A percentile compares a stretch with the other conserved stretches of the same genome.
phyloP scores from a whole-genome alignment of 2,113 vertebrate species.

The Glaucomys volans region DNA sequence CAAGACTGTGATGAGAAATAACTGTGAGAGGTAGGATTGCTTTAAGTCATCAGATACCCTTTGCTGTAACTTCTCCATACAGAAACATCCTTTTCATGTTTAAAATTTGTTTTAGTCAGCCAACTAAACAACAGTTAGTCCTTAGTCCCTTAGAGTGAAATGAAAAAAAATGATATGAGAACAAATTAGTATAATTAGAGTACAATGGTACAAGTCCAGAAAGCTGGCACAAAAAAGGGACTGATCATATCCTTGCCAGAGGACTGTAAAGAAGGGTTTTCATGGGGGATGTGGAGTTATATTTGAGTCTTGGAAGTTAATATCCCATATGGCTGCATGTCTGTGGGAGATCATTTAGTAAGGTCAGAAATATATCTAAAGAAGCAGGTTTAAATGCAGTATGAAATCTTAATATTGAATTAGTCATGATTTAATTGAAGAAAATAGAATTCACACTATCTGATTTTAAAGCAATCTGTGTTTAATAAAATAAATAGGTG shows the following conservation, averaged over 20 bases:
- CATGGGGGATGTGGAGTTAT: not conserved
- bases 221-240: not conserved
- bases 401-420: not conserved
- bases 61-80: not conserved
- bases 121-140: not conserved
- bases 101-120: not conserved
- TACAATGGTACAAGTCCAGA: not conserved
- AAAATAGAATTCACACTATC: not conserved
- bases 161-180: not conserved
- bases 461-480: not conserved
- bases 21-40: accelerated
- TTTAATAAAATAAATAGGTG: not conserved
- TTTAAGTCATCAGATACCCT: accelerated
- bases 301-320: not conserved
- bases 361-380: not conserved
- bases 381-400: not conserved
- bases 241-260: not conserved
- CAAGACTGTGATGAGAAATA: no score
- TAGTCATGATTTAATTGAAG: not conserved
- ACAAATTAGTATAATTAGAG: not conserved
- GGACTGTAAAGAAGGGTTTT: not conserved
- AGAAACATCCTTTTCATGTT: not conserved
- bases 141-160: not conserved
- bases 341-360: not conserved
- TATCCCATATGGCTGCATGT: not conserved